Conservation (phyloP, 2,888 invertebrate species). For the Tipula unca region DNA sequence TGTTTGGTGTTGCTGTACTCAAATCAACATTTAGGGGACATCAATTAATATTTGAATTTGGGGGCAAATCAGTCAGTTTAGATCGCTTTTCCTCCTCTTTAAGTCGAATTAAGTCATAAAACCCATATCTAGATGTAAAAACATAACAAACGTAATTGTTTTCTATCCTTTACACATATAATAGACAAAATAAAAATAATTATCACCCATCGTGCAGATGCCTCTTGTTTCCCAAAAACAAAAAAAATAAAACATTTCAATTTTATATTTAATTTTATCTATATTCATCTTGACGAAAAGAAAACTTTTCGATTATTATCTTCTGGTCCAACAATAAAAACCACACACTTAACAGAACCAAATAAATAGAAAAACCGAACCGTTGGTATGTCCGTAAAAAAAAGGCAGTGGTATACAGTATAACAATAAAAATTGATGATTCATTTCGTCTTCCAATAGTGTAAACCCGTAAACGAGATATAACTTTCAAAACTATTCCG, state of each 20-base stretch:
- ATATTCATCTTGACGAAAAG: neutral
- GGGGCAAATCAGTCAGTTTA: no score
- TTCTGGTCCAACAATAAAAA: neutral
- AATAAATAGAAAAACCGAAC: neutral
- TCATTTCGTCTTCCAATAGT: neutral
- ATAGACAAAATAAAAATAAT: neutral
- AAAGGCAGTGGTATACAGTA: neutral
- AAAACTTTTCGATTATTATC: neutral
- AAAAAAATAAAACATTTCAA: neutral
- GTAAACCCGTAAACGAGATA: neutral
- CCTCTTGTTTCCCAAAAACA: neutral
- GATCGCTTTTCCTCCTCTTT: no score
- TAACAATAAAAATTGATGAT: slow-evolving; percentile 14
- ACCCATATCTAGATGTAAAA: no score
- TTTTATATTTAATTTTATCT: neutral
- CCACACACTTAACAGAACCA: neutral
- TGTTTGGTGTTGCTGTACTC: no score
- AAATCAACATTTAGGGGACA: no score
- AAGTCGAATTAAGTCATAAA: no score
- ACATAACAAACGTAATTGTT: no score
- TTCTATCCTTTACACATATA: no score
- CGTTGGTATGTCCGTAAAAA: neutral
- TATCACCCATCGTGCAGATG: neutral
- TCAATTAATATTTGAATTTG: no score
- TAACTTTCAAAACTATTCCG: neutral